Conservation (phyloP, 1,140 invertebrate species). For the Camponotus pennsylvanicus region DNA sequence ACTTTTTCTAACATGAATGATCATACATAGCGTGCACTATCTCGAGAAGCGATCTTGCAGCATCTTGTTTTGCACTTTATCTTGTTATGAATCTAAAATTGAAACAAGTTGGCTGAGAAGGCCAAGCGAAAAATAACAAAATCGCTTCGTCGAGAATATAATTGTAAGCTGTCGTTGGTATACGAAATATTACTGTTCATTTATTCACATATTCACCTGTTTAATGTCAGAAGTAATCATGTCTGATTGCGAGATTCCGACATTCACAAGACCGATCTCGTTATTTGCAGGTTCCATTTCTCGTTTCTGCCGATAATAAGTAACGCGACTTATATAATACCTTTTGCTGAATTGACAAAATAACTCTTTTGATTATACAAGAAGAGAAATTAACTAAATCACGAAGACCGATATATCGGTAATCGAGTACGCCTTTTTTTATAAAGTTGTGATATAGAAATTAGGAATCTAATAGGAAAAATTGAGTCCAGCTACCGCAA, state of each 20-base stretch:
- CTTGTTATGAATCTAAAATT: neutral
- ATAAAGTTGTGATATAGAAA: too few species aligned
- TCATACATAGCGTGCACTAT: neutral
- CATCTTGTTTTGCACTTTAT: neutral
- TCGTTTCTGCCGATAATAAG: neutral
- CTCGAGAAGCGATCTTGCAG: neutral
- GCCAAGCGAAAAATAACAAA: neutral
- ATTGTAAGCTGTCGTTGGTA: neutral
- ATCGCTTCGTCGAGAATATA: neutral
- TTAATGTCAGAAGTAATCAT: slow-evolving; percentile 1
- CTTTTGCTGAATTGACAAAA: too few species aligned
- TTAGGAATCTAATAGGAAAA: too few species aligned
- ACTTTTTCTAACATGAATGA: neutral
- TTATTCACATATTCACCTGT: slow-evolving; percentile 11
- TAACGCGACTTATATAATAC: neutral
- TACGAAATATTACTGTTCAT: neutral
- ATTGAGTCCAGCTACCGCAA: too few species aligned
- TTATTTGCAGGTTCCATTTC: neutral
- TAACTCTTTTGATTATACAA: neutral
- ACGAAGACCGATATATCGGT: too few species aligned
- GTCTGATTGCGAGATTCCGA: neutral
- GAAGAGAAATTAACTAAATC: too few species aligned
- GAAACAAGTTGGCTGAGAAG: neutral
- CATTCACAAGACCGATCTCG: neutral
- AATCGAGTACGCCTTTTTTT: too few species aligned